Conservation (phyloP, 1,140 invertebrate genomes). For the Hydropsyche tenuis region DNA sequence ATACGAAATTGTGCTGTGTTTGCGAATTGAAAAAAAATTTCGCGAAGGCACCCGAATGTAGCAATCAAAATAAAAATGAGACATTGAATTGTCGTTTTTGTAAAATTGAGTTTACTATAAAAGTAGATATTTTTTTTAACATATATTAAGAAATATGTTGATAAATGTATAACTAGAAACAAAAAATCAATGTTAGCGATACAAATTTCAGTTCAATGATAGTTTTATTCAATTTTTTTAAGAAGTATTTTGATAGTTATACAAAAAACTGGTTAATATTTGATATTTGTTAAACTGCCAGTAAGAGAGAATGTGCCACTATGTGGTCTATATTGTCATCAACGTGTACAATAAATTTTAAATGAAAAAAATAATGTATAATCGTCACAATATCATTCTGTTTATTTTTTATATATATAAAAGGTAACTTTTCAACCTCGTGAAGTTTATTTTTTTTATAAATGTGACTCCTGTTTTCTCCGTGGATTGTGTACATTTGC, state of each 20-base stretch:
- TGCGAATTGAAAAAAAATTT: conserved; percentile 28
- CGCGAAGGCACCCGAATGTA: conserved; percentile 3
- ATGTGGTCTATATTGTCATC: conserved; percentile 37
- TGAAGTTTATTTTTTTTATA: neutral
- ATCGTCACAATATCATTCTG: conserved; percentile 26
- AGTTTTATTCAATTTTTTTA: conserved; percentile 23
- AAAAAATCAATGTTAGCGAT: conserved; percentile 36
- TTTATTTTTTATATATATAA: conserved; percentile 20
- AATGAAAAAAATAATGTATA: conserved; percentile 17
- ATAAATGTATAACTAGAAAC: conserved; percentile 37
- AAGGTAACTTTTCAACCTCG: neutral
- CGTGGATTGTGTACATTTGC: conserved; percentile 18
- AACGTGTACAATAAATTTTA: conserved; percentile 31
- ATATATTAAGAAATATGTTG: conserved; percentile 37
- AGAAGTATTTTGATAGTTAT: conserved; percentile 26
- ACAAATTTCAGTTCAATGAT: conserved; percentile 31
- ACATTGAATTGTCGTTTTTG: conserved; percentile 30
- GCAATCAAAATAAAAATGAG: conserved; percentile 22
- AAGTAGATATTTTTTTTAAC: conserved; percentile 42
- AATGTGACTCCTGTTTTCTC: neutral
- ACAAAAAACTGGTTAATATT: conserved; percentile 31
- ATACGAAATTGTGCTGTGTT: conserved; percentile 41
- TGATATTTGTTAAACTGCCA: conserved; percentile 33
- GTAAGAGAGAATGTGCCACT: conserved; percentile 32
- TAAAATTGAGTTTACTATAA: conserved; percentile 40